Evolutionary conservation across 2,888 invertebrate genomes (phyloP), one percentile per base, ranked within the genome.

Genomic region (Cephus pulcher): DNA sequence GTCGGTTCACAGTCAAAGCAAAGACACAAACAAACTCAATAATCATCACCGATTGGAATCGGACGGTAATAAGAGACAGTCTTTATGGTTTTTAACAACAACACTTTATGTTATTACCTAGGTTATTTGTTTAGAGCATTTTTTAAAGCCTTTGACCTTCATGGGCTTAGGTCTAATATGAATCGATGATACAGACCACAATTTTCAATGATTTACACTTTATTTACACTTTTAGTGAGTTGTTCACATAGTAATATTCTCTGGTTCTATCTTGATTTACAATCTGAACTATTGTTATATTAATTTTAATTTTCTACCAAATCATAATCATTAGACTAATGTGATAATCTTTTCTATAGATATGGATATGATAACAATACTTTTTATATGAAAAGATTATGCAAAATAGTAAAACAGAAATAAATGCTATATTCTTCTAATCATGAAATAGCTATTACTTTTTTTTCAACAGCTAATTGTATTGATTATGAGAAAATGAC

Each of bases 1-100:
- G 87, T 86, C 88, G 77, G 80, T 81, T 77, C 84, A 82, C 78
- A 84, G 76, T 74, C 81, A 77, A 79, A 75, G 75, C 82, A 84
- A 83, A 81, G 86, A 88, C 85, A 83, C 84, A 83, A 87, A 86
- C 80, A 79, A 78, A 82, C 80, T 84, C 78, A 81, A 82, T 77
- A 80, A 84, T 82, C 80, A 85, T 78, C 78, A 84, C 76, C 83
- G 56, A 56, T 56, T 56, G 76, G 81, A 87, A 75, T 81, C 83
- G 80, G 84, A 87, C 80, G 89, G 88, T 88, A 86, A 88, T 81
- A 56, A 9, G 9, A 56, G 56, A 56, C 23, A 56, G 56, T 23
- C 9, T 23, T 56, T 56, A 56, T 56, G 56, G 23, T 23, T 56
- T 56, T 56, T 56, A 56, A 23, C 23, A 40, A 12, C 4, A 56